phyloP scores from a whole-genome alignment of 2,888 invertebrate genomes.

The Cheiracanthium punctorium region DNA sequence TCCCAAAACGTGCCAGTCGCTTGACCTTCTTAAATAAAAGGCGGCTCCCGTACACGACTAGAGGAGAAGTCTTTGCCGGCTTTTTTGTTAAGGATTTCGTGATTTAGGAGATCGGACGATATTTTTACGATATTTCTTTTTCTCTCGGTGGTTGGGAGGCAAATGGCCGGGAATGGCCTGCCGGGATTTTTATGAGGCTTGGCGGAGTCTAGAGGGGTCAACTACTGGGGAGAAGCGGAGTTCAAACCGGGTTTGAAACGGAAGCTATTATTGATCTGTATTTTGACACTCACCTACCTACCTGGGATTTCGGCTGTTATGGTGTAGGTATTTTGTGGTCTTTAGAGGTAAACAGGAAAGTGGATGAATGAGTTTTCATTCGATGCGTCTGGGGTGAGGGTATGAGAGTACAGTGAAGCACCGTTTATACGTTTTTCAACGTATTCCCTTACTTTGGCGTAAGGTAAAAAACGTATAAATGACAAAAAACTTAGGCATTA shows the following conservation, averaged over 20 bases:
- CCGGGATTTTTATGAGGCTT: slow-evolving; percentile 4
- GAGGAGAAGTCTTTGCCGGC: not conserved
- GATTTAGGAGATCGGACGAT: not conserved
- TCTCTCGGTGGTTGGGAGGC: no score
- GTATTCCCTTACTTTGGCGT: no score
- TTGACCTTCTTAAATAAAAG: slow-evolving; percentile 33
- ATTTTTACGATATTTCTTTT: not conserved
- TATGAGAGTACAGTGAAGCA: no score
- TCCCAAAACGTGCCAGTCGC: slow-evolving; percentile 50
- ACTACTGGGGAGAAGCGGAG: not conserved
- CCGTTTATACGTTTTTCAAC: no score
- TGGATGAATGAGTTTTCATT: no score
- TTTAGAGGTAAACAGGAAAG: no score
- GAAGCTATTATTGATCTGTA: slow-evolving; percentile 6
- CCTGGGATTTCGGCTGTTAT: no score
- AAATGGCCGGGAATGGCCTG: slow-evolving; percentile 20
- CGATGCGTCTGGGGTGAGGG: no score
- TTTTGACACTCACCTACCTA: not conserved
- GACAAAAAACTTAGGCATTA: no score
- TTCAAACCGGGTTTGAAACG: not conserved
- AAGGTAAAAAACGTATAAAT: no score
- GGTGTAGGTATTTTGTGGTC: no score
- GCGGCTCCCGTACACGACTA: slow-evolving; percentile 61
- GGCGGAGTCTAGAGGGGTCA: not conserved
- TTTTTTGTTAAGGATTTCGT: not conserved